Conservation (phyloP, 2,888 invertebrate species). For the Erebia palarica region DNA sequence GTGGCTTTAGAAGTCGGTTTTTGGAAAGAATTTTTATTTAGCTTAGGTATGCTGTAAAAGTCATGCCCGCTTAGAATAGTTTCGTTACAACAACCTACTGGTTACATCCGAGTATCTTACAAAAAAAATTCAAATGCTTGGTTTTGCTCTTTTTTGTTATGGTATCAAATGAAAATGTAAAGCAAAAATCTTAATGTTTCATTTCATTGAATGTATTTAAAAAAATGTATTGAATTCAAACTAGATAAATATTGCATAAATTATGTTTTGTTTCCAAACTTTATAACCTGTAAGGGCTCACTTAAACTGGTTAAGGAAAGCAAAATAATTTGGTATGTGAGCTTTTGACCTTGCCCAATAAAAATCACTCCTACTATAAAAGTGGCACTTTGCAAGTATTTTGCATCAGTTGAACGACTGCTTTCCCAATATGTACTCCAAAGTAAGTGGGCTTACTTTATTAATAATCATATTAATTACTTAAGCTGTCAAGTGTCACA, state of each 20-base stretch:
- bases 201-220: no score
- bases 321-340: conserved; percentile 1
- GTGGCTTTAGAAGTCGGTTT: no score
- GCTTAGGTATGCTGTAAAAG: no score
- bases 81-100: no score
- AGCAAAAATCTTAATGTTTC: no score
- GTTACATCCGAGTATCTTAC: no score
- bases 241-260: neutral
- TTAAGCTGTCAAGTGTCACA: neutral
- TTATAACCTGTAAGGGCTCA: conserved; percentile 4
- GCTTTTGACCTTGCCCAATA: conserved; percentile 21
- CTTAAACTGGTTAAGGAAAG: conserved; percentile 9
- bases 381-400: conserved; percentile 5
- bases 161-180: no score
- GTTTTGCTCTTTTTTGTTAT: no score
- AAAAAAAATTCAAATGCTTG: no score
- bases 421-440: conserved; percentile 61
- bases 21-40: no score
- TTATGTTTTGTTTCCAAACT: neutral
- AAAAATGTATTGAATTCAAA: no score
- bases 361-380: conserved; percentile 16
- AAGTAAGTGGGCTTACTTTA: conserved; percentile 55
- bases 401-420: conserved; percentile 18
- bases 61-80: no score
- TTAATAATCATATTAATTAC: conserved; percentile 8